These are phyloP conservation scores for Tuberolachnus salignus DNA, from an alignment of 2,888 invertebrate genomes.

Conservation along the genomic window DNA sequence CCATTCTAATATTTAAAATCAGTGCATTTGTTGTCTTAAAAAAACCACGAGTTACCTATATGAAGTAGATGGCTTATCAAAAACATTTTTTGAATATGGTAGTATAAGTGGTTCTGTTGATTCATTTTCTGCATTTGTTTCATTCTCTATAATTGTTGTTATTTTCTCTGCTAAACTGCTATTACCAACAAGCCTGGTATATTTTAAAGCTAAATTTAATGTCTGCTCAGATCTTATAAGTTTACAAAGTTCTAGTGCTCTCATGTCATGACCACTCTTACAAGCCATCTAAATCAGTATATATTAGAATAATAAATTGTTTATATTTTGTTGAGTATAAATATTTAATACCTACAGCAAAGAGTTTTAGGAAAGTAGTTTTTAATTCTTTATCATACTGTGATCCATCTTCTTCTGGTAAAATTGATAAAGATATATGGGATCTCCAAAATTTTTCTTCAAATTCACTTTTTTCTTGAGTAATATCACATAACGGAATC, in stretches of 20 bases:
- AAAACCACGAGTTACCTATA: too few relatives aligned
- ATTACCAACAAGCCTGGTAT: constrained; percentile 79
- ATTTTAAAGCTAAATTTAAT: constrained; percentile 84
- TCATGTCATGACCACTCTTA: constrained; percentile 80
- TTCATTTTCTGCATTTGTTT: constrained; percentile 19
- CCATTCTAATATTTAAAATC: too few relatives aligned
- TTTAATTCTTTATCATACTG: constrained; percentile 73
- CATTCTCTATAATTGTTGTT: constrained; percentile 61
- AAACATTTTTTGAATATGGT: background rate
- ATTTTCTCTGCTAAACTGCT: constrained; percentile 79
- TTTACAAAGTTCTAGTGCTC: constrained; percentile 86
- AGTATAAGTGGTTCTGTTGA: constrained; percentile 1
- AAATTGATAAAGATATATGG: constrained; percentile 48
- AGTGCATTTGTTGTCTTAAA: too few relatives aligned
- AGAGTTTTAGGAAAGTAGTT: constrained; percentile 85
- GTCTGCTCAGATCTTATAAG: constrained; percentile 78
- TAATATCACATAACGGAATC: constrained; percentile 78
- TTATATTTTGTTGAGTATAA: constrained; percentile 33
- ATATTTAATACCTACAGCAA: constrained; percentile 72
- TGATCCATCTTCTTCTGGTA: constrained; percentile 60
- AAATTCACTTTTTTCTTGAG: constrained; percentile 79
- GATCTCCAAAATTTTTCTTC: constrained; percentile 68
- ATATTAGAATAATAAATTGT: constrained; percentile 31
- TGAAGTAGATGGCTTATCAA: constrained; percentile 21
- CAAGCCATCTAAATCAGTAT: constrained; percentile 73